phyloP scores from a whole-genome alignment of 2,888 invertebrate genomes.

The Himalopsyche japonica region DNA sequence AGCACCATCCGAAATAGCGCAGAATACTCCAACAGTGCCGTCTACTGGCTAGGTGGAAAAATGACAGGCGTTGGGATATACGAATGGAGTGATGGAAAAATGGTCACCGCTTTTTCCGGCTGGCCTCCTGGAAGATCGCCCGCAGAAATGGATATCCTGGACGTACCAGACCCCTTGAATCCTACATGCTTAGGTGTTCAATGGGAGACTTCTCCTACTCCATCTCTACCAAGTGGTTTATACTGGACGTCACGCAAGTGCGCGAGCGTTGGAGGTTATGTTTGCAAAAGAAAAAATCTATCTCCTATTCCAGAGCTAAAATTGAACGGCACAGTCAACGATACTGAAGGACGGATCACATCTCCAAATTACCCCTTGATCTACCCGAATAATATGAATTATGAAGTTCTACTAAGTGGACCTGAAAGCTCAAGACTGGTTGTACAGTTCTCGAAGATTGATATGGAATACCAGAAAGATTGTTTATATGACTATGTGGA shows the following conservation, averaged over 20 bases:
- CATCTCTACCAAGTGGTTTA: conserved; percentile 68
- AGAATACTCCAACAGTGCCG: conserved; percentile 72
- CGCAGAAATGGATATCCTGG: conserved; percentile 45
- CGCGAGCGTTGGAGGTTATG: conserved; percentile 68
- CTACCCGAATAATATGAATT: conserved; percentile 74
- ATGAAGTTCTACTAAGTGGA: conserved; percentile 68
- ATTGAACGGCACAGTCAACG: conserved; percentile 68
- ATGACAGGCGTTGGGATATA: conserved; percentile 53
- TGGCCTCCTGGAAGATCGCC: conserved; percentile 65
- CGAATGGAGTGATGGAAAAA: conserved; percentile 69
- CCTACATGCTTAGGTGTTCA: conserved; percentile 60
- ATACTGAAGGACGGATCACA: conserved; percentile 64
- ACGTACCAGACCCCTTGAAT: conserved; percentile 41
- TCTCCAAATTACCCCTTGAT: conserved; percentile 73
- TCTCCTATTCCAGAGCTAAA: conserved; percentile 54
- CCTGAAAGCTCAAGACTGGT: conserved; percentile 69
- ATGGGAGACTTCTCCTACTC: conserved; percentile 69
- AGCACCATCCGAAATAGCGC: conserved; percentile 69
- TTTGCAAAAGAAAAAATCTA: conserved; percentile 61
- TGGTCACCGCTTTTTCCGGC: conserved; percentile 62
- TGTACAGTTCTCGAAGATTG: conserved; percentile 69
- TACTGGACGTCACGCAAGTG: conserved; percentile 73
- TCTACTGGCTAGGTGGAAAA: conserved; percentile 75
- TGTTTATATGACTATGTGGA: conserved; percentile 81
- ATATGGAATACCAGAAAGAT: conserved; percentile 74